A percentile compares a stretch with the other conserved stretches of the same genome.
Conservation (phyloP, 2,113 vertebrate species). For the Cyanoderma ruficeps region DNA sequence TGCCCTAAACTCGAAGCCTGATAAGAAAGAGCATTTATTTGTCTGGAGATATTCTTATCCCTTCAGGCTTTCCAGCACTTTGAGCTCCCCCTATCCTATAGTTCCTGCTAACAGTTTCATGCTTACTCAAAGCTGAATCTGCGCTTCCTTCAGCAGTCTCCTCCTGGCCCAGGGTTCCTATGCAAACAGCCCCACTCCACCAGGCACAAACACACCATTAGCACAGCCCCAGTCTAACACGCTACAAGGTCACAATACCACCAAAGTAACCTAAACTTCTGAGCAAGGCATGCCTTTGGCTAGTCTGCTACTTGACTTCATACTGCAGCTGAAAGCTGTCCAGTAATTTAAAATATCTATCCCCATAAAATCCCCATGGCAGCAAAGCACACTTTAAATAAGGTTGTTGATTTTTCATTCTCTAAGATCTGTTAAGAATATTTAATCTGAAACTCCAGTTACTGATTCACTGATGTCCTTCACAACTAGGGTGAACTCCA, state of each 20-base stretch:
- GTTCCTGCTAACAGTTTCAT: background rate
- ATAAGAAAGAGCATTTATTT: background rate
- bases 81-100: background rate
- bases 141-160: background rate
- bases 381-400: background rate
- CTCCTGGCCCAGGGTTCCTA: background rate
- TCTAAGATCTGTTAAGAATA: slow-evolving; percentile 1
- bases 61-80: background rate
- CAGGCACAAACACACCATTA: background rate
- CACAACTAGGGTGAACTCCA: background rate
- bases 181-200: background rate
- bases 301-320: slow-evolving; percentile 15
- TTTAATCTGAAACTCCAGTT: background rate
- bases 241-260: background rate
- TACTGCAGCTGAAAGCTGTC: background rate
- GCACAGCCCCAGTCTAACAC: background rate
- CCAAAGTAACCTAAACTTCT: background rate
- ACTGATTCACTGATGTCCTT: background rate
- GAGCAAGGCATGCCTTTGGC: slow-evolving; percentile 4
- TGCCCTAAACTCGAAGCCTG: background rate
- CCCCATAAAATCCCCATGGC: background rate
- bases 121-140: background rate
- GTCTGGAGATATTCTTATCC: background rate
- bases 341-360: background rate
- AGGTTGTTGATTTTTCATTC: slow-evolving; percentile 16